phyloP scores from a whole-genome alignment of 2,797 vertebrate species.

The Sebastes trivittatus region DNA sequence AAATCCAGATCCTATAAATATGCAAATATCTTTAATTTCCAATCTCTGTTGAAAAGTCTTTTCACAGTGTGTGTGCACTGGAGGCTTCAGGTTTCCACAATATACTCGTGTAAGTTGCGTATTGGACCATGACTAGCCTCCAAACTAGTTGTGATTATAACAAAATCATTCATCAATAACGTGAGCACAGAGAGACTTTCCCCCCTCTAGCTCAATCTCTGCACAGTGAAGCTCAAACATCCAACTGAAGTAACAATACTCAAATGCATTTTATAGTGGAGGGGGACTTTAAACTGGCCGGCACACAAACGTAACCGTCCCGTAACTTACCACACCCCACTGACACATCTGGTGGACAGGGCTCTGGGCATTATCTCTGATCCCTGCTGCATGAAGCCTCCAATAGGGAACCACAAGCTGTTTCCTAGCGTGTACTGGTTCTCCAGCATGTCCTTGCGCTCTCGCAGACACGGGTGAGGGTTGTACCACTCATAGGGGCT shows the following conservation, averaged over 20 bases:
- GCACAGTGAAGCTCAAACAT: constrained; percentile 21
- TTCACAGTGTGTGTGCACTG: not conserved
- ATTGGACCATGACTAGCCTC: not conserved
- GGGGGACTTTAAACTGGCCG: not conserved
- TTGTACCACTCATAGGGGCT: constrained; percentile 98
- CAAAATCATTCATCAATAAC: not conserved
- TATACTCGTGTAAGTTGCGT: not conserved
- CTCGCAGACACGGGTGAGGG: constrained; percentile 91
- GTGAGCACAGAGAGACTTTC: not conserved
- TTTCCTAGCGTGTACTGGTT: constrained; percentile 97
- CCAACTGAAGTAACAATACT: not conserved
- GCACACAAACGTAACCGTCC: not conserved
- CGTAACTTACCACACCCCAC: constrained; percentile 91
- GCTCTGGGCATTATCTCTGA: constrained; percentile 96
- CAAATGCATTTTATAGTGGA: not conserved
- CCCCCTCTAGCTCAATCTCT: not conserved
- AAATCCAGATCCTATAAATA: not conserved
- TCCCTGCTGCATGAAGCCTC: constrained; percentile 98
- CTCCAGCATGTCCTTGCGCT: constrained; percentile 89
- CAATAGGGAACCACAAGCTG: constrained; percentile 95
- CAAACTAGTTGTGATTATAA: not conserved
- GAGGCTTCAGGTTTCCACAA: not conserved
- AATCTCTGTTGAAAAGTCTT: not conserved
- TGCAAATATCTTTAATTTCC: not conserved
- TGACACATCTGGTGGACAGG: constrained; percentile 93